Percentiles rank a stretch among this genome's conserved stretches.
Conservation (phyloP, 2,888 invertebrate genomes). For the Halocaridina rubra region DNA sequence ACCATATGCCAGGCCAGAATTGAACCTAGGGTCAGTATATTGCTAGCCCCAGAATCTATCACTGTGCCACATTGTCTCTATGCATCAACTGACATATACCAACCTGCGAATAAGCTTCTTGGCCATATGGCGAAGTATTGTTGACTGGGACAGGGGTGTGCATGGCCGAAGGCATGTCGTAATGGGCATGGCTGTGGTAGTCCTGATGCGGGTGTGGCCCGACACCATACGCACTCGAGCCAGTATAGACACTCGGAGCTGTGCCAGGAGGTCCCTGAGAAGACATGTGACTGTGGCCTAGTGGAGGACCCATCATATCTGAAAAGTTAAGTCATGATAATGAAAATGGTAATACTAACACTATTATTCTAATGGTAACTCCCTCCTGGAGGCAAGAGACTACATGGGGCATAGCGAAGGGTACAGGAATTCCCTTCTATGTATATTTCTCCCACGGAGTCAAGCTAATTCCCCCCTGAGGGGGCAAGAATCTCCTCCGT, state of each 20-base stretch:
- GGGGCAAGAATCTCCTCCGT: too few species aligned
- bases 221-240: background rate
- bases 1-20: background rate
- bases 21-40: too few species aligned
- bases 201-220: conserved; percentile 30
- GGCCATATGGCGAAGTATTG: conserved; percentile 62
- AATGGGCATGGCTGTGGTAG: conserved; percentile 5
- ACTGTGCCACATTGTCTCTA: too few species aligned
- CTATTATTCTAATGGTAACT: background rate
- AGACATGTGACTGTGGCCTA: conserved; percentile 12
- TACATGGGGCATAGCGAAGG: too few species aligned
- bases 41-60: too few species aligned
- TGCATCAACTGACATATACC: too few species aligned
- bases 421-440: too few species aligned
- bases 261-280: background rate
- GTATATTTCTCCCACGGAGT: too few species aligned
- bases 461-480: too few species aligned
- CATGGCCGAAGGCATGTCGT: conserved; percentile 69
- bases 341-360: background rate
- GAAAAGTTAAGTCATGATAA: background rate
- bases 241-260: conserved; percentile 66
- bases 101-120: conserved; percentile 43
- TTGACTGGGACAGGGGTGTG: conserved; percentile 72
- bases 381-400: too few species aligned
- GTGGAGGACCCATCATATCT: conserved; percentile 40